Base-by-base conservation (phyloP, 2,888 invertebrate species). In the Thereva nobilitata region DNA sequence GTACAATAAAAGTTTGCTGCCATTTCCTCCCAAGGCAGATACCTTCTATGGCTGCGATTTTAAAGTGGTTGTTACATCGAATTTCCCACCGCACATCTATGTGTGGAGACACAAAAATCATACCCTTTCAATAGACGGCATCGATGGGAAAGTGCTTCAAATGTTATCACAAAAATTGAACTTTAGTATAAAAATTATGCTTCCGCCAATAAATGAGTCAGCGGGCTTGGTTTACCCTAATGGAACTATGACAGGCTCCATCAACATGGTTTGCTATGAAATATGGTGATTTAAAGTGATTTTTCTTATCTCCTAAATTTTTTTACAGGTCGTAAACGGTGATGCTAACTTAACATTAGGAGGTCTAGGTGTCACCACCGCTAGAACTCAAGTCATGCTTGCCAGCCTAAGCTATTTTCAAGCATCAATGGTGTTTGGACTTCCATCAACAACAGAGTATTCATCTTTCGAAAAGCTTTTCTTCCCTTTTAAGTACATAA, bases 21-120 rank as follows among this genome's bases (percentile, higher is more conserved):
- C n/a, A n/a, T 70, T 68, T 55, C 70, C 70, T 3, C 35, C n/a
- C n/a, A 70, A 70, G 57, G 52, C 67, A 5, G 40, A 38, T 8
- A 68, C 69, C 54, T 66, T 70, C 44, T 40, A 68, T 34, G 40
- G 50, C 5, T 70, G 69, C 44, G 63, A 64, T 34, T 8, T 70
- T 23, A 23, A 23, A 23, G 57, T 70, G 2, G 67, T 66, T 9
- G 67, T 66, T 9, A 56, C 66, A 34, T 53, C 45, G 41, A 10
- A 53, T 52, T 10, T 42, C 23, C 59, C 63, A 6, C 70, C 71
- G 0, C 66, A 52, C 10, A 69, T 69, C 52, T 47, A 67, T 9
- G 44, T 68, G 0, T 23, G 23, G 23, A 34, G 37, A 4, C 23
- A 23, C 6, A 45, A 63, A 41, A 65, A 57, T 7, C n/a, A 12